A percentile compares a stretch with the other conserved stretches of the same genome.
Evolutionary conservation across 2,797 vertebrate species (phyloP).

Genomic region (Falco berigora): DNA sequence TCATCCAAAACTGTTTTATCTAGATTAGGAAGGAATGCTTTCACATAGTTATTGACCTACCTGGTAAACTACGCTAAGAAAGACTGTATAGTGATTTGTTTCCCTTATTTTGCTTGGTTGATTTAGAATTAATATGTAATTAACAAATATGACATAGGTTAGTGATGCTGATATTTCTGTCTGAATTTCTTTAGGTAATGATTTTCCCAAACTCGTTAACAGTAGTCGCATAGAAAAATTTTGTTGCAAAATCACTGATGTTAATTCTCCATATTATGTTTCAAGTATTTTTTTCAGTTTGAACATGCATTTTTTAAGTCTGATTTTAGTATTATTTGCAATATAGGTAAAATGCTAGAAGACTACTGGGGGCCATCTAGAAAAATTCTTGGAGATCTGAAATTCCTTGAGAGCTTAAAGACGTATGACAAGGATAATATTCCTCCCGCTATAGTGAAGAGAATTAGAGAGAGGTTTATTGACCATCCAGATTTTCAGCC

Average conservation of each 20-base stretch:
- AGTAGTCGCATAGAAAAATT: not conserved
- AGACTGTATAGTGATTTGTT: not conserved
- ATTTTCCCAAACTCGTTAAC: not conserved
- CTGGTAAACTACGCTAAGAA: not conserved
- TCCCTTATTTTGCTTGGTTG: not conserved
- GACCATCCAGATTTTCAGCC: conserved; percentile 88
- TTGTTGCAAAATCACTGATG: not conserved
- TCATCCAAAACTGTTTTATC: not conserved
- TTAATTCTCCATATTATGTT: not conserved
- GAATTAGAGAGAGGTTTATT: conserved; percentile 87
- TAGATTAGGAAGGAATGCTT: not conserved
- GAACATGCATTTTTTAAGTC: not conserved
- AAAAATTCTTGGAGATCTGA: conserved; percentile 90
- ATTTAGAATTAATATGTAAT: not conserved
- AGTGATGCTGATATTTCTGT: not conserved
- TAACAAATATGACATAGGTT: not conserved
- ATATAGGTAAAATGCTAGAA: conserved; percentile 90
- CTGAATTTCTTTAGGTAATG: not conserved
- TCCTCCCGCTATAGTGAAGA: conserved; percentile 80
- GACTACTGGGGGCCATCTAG: conserved; percentile 91
- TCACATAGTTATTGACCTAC: not conserved
- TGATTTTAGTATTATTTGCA: not conserved
- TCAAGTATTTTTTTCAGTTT: not conserved
- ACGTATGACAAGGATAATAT: conserved; percentile 89
- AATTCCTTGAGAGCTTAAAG: conserved; percentile 88